Conservation (phyloP, 1,140 invertebrate genomes). For the Zaprionus nigranus region DNA sequence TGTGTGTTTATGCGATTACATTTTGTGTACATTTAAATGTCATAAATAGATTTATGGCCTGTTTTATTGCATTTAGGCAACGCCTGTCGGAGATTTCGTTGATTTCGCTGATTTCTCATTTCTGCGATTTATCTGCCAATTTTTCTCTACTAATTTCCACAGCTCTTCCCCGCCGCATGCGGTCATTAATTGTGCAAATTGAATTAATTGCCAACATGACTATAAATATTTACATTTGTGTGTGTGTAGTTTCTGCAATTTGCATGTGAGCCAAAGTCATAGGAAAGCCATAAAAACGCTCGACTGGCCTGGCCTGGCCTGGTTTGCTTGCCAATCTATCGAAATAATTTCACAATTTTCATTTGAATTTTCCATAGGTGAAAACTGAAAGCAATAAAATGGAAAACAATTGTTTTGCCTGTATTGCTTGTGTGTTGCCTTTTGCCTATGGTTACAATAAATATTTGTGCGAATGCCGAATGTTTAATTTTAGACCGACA, state of each 20-base stretch:
- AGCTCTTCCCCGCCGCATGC: constrained; percentile 19
- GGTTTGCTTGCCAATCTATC: constrained; percentile 8
- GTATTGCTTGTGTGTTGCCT: constrained; percentile 22
- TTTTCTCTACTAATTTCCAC: constrained; percentile 4
- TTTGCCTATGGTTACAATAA: constrained; percentile 40
- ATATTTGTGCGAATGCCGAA: constrained; percentile 46
- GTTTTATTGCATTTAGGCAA: constrained; percentile 60
- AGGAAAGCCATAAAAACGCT: constrained; percentile 67
- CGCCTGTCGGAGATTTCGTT: constrained; percentile 29
- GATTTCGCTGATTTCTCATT: constrained; percentile 10
- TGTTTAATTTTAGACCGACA: constrained; percentile 41
- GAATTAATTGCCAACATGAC: constrained; percentile 72
- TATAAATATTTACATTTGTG: constrained; percentile 63
- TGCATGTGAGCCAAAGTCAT: constrained; percentile 28
- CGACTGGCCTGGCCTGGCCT: constrained; percentile 21
- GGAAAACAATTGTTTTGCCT: constrained; percentile 54
- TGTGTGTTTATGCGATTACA: constrained; percentile 50
- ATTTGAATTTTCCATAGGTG: constrained; percentile 56
- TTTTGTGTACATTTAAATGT: constrained; percentile 75
- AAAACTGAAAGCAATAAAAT: constrained; percentile 69
- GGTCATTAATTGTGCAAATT: constrained; percentile 76
- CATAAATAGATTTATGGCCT: constrained; percentile 77
- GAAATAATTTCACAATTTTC: constrained; percentile 50
- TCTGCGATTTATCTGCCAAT: constrained; percentile 28
- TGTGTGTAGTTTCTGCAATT: constrained; percentile 17